Percentiles rank a stretch among this genome's conserved stretches.
These are phyloP conservation scores for Formica exsecta DNA, from an alignment of 1,140 invertebrate species.

Conservation along the genomic window DNA sequence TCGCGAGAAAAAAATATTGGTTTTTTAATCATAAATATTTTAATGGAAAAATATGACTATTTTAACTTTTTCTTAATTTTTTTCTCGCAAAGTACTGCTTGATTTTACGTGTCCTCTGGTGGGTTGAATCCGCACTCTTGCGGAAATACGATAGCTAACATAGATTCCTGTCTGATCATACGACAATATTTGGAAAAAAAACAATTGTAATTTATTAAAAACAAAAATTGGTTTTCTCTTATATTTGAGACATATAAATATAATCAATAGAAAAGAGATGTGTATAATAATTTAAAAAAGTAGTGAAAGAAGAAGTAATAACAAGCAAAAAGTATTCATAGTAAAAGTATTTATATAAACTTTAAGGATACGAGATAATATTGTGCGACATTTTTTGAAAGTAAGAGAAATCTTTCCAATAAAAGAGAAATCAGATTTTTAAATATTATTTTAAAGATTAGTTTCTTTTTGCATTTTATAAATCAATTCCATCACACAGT, in stretches of 20 bases:
- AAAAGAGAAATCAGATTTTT: background rate
- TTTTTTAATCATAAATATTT: background rate
- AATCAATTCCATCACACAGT: too few relatives aligned
- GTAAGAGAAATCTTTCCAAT: background rate
- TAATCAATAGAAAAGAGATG: background rate
- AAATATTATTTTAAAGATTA: background rate
- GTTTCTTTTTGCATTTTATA: background rate
- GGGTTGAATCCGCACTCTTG: slow-evolving; percentile 1
- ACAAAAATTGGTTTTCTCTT: background rate
- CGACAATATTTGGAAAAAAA: slow-evolving; percentile 38
- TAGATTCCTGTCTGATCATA: slow-evolving; percentile 63
- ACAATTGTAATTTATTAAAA: background rate
- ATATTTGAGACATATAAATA: background rate
- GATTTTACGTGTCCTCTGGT: slow-evolving; percentile 64
- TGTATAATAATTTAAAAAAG: background rate
- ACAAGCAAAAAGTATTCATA: background rate
- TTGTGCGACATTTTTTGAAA: background rate
- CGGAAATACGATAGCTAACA: slow-evolving; percentile 48
- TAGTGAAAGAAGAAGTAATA: background rate
- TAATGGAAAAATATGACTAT: background rate
- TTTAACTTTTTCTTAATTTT: background rate
- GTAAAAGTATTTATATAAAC: background rate
- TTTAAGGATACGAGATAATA: background rate
- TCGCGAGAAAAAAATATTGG: background rate
- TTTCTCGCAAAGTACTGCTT: slow-evolving; percentile 15